Evolutionary conservation across 2,797 vertebrate species (phyloP).

Genomic region (Sitta carolinensis): DNA sequence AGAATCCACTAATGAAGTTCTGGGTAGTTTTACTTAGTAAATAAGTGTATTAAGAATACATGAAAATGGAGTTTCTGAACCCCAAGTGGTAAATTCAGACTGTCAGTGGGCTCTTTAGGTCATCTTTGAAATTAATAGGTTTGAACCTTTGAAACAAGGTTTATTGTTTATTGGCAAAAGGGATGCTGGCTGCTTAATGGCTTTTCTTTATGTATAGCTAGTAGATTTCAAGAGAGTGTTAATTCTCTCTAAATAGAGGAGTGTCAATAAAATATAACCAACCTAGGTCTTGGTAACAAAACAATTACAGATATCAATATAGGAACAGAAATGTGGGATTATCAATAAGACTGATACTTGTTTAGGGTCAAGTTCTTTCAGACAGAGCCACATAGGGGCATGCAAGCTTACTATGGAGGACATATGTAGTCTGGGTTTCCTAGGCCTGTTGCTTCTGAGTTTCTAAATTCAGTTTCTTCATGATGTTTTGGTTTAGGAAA

Average conservation of each 20-base stretch:
- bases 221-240: neutral
- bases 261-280: neutral
- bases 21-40: neutral
- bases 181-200: neutral
- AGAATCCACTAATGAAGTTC: neutral
- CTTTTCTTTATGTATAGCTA: neutral
- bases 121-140: neutral
- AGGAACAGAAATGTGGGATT: neutral
- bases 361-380: neutral
- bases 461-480: too few species aligned
- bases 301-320: neutral
- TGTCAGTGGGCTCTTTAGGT: neutral
- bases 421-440: too few species aligned
- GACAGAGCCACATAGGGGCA: fast-evolving
- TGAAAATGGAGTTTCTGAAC: neutral
- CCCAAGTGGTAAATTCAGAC: neutral
- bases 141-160: too few species aligned
- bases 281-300: neutral
- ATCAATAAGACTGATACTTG: neutral
- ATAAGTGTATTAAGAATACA: neutral
- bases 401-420: neutral
- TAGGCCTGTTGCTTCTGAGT: too few species aligned
- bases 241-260: neutral
- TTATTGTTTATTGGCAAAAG: neutral
- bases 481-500: too few species aligned